Base-by-base conservation (phyloP, 2,888 invertebrate species). In the Linnaemya tessellans region DNA sequence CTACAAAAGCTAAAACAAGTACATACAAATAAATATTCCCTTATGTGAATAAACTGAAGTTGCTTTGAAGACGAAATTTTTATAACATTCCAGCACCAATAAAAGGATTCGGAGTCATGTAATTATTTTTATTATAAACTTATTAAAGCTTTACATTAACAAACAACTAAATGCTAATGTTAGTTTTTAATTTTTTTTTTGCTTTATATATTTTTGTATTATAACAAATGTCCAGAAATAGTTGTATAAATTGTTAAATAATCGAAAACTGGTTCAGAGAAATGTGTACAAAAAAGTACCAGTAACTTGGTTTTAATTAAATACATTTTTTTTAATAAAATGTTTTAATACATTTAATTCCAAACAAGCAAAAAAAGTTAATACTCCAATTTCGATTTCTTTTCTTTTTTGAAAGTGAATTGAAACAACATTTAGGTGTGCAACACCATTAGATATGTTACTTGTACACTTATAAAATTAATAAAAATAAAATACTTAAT, bases 391-490 rank as follows among this genome's bases (percentile, higher is more conserved):
- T 71, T 73, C 65, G 25, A 51, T 67, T 56, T 15, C n/a, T 20
- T 51, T 51, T 73, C 13, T 43, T 71, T 56, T 51, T 56, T 60
- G 67, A 80, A 80, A 80, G 80, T 73, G 73, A 80, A 80, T 80
- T 49, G 1, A 56, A 64, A 65, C 65, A 65, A 46, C 8, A 56
- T 80, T 65, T 65, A 58, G 70, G 41, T 79, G 79, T 43, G 54
- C 4, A 41, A 5, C 49, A 35, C 13, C 62, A 8, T 20, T 58
- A n/a, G n/a, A n/a, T n/a, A 43, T 35, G 58, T 60, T 49, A 60
- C n/a, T 68, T 35, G 20, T 10, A 1, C 18, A 54, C 38, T 64
- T 64, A 49, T 1, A 15, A 43, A 25, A 35, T 38, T 20, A n/a
- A 77, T 20, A 41, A 51, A 9, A 20, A 43, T 22, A n/a, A 71